Percentiles rank a stretch among this genome's conserved stretches.
Conservation (phyloP, 2,888 invertebrate species). For the Drosophila nigricruria region DNA sequence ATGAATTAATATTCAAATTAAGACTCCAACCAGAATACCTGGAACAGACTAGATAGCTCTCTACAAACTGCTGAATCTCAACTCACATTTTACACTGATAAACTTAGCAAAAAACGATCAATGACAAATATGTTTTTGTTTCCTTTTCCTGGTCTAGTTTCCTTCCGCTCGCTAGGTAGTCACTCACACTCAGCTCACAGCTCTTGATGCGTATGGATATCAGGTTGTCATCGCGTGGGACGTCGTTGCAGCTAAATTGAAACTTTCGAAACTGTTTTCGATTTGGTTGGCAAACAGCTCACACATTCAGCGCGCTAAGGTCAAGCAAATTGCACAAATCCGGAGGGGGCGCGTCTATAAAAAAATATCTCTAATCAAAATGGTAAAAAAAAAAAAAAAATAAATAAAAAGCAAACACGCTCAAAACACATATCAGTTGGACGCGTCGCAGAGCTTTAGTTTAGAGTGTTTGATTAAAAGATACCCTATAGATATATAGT, state of each 20-base stretch:
- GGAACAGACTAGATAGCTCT: neutral
- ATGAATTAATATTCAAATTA: neutral
- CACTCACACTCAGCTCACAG: slow-evolving; percentile 5
- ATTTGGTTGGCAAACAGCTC: slow-evolving; percentile 54
- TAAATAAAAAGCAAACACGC: slow-evolving; percentile 5
- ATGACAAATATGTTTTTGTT: slow-evolving; percentile 22
- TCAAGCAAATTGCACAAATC: slow-evolving; percentile 62
- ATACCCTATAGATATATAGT: slow-evolving; percentile 19
- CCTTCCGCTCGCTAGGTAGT: neutral
- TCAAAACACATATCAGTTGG: slow-evolving; percentile 30
- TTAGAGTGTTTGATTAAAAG: neutral
- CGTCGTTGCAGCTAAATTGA: slow-evolving; percentile 32
- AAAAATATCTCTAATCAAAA: slow-evolving; percentile 46
- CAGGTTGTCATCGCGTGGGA: slow-evolving; percentile 43
- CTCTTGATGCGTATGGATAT: slow-evolving; percentile 30
- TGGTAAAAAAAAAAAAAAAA: slow-evolving; percentile 11
- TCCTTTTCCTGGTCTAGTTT: slow-evolving; percentile 52
- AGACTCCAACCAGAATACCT: neutral
- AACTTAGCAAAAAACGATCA: neutral
- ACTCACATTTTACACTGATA: too few species aligned
- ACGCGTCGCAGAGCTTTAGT: slow-evolving; percentile 18
- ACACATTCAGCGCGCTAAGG: slow-evolving; percentile 47
- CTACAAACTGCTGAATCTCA: neutral
- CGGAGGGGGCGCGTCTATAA: slow-evolving; percentile 54
- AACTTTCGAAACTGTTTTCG: slow-evolving; percentile 57